phyloP scores from a whole-genome alignment of 2,797 vertebrate genomes.

The Protosalanx chinensis region DNA sequence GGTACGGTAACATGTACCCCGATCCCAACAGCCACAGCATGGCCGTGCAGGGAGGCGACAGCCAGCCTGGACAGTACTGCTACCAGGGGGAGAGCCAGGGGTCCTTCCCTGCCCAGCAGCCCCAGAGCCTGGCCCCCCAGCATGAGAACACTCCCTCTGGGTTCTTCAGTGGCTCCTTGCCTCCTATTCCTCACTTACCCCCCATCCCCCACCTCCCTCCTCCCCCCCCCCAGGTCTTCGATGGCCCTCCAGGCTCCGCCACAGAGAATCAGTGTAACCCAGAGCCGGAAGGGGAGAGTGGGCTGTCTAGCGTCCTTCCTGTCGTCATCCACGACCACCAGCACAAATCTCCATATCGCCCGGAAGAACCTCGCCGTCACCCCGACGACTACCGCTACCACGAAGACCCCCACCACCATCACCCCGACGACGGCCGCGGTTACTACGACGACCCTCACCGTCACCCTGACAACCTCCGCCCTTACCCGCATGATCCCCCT shows the following conservation, averaged over 20 bases:
- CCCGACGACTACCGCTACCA: conserved; percentile 8
- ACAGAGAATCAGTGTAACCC: conserved; percentile 23
- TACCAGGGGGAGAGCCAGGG: conserved; percentile 49
- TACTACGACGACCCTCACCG: conserved; percentile 43
- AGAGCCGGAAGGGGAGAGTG: not conserved
- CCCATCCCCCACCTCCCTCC: conserved; percentile 70
- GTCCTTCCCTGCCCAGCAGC: conserved; percentile 31
- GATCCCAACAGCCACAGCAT: conserved; percentile 46
- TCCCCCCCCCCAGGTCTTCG: conserved; percentile 57
- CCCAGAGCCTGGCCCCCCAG: conserved; percentile 51
- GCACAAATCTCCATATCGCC: conserved; percentile 58
- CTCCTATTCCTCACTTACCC: conserved; percentile 23
- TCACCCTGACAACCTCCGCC: conserved; percentile 63
- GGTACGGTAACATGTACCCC: conserved; percentile 68
- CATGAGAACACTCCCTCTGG: conserved; percentile 30
- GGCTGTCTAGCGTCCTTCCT: conserved; percentile 37
- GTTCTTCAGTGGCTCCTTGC: conserved; percentile 54
- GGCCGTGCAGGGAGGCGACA: conserved; percentile 31
- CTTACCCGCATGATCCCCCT: conserved; percentile 69
- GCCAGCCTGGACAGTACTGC: conserved; percentile 37
- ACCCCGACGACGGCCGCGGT: conserved; percentile 28
- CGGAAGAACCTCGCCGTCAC: conserved; percentile 36
- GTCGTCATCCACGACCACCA: conserved; percentile 68
- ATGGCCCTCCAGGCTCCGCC: conserved; percentile 13
- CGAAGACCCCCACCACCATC: conserved; percentile 28